Conservation (phyloP, 2,113 vertebrate genomes). For the Phoenicopterus ruber region DNA sequence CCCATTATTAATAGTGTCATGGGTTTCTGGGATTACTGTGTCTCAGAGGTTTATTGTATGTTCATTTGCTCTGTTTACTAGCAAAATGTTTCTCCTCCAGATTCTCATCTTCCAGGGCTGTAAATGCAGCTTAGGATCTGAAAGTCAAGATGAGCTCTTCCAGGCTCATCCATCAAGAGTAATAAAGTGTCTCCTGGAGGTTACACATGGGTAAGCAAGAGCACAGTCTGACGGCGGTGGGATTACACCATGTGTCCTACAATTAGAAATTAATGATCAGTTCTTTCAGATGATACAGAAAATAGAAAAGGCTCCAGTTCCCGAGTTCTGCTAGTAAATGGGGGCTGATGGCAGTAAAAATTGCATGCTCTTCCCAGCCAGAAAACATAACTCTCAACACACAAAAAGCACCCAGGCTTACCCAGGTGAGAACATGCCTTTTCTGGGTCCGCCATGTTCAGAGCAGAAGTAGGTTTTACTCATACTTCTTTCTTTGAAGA, state of each 20-base stretch:
- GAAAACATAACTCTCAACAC: not conserved
- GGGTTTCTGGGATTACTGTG: slow-evolving; percentile 49
- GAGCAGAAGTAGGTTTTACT: not conserved
- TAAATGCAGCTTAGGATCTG: slow-evolving; percentile 38
- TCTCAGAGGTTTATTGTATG: slow-evolving; percentile 56
- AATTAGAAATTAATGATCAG: slow-evolving; percentile 58
- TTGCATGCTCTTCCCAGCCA: not conserved
- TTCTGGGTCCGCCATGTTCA: not conserved
- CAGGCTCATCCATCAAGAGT: slow-evolving; percentile 57
- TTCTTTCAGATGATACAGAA: slow-evolving; percentile 3
- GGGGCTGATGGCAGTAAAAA: not conserved
- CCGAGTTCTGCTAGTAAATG: not conserved
- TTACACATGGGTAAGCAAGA: slow-evolving; percentile 39
- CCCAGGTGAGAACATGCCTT: not conserved
- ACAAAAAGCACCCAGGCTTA: not conserved
- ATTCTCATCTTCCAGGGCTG: slow-evolving; percentile 32
- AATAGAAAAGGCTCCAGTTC: not conserved
- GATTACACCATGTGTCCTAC: slow-evolving; percentile 2
- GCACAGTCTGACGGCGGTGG: not conserved
- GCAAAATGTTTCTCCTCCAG: slow-evolving; percentile 38
- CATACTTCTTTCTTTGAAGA: not conserved
- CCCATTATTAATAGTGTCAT: slow-evolving; percentile 57
- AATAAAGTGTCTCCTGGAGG: slow-evolving; percentile 55
- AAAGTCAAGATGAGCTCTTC: slow-evolving; percentile 49
- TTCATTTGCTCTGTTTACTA: slow-evolving; percentile 55